Base-by-base conservation (phyloP, 2,113 vertebrate species). In the Ammospiza caudacuta region DNA sequence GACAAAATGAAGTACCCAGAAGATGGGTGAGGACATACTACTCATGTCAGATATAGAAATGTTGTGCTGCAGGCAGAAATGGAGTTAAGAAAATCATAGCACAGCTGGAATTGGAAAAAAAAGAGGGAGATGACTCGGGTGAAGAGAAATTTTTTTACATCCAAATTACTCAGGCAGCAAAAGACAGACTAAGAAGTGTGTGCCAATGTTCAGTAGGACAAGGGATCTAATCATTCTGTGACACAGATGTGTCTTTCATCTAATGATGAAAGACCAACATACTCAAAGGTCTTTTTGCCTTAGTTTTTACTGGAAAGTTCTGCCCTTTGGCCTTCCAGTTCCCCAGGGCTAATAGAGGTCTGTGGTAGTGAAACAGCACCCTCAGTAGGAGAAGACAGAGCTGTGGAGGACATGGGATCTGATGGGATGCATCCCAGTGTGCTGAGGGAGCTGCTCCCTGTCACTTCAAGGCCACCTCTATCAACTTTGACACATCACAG, bases 41-140 rank as follows among this genome's bases (percentile, higher is more conserved):
- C 20, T 44, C 39, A 22, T 33, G 25, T 68, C 6, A 76, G 8
- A 58, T 19, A 70, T 1, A 89, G 22, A 73, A 94, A 73, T 19
- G 6, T 7, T 52, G 7, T 13, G 9, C 25, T 46, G 25, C 22
- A n/a, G 31, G 28, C 23, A 76, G 29, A 13, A 52, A 49, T 59
- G 29, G 20, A 87, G 33, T 73, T 70, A n/a, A 83, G 54, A 68
- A 68, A 80, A 44, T 46, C 33, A 46, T 4, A 54, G 62, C 29
- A 73, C 39, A 91, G 33, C 9, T 87, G 20, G 15, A 91, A 75
- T 1, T 37, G 5, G 33, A 31, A 81, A 81, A 72, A 73, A 55
- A 11, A 8, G 11, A 73, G 25, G 15, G 16, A 59, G 18, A 5
- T 46, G 16, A 73, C 68, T 46, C 28, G 17, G 0, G 0, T 17